Evolutionary conservation across 2,113 vertebrate genomes (phyloP), one percentile per base, ranked within the genome.

Genomic region (Notothenia coriiceps): DNA sequence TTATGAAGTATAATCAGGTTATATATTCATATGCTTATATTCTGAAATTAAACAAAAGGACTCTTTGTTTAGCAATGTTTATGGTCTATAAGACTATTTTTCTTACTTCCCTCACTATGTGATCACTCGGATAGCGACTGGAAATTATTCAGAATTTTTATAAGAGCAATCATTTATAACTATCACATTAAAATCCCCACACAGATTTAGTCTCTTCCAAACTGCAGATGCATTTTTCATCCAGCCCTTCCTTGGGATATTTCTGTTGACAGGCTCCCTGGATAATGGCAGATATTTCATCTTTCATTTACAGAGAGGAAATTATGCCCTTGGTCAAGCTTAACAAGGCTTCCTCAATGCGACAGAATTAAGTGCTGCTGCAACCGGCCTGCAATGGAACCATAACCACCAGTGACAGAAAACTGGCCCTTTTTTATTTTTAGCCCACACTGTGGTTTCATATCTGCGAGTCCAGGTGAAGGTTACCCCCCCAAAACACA

Each of bases 231-330:
- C 83, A 83, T 88, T 86, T 86, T 80, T 88, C 81, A 87, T 83
- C 76, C 62, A 20, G 44, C 62, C 54, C 69, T 60, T 17, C 63
- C 55, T 17, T 51, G 61, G 74, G 55, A 81, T 82, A 86, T 88
- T 87, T 87, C 71, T 83, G 80, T 87, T 86, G 78, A 87, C 80
- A 66, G 84, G 76, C 73, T 81, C 82, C 67, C 18, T 0, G 72
- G 86, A 84, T 84, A 87, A 80, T 87, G n/a, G 52, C 74, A 88
- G 79, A 82, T 80, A 70, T 86, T 89, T 88, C 81, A 82, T 89
- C 63, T 90, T 85, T 88, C 74, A 89, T 90, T 88, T 73, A 79
- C 52, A 59, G 51, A 60, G 63, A 55, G n/a, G 66, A 76, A 71
- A 64, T 85, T 29, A 18, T 74, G 84, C 22, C 77, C 70, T 78